Base-by-base conservation (phyloP, 2,888 invertebrate species). In the Drosophila rubida region DNA sequence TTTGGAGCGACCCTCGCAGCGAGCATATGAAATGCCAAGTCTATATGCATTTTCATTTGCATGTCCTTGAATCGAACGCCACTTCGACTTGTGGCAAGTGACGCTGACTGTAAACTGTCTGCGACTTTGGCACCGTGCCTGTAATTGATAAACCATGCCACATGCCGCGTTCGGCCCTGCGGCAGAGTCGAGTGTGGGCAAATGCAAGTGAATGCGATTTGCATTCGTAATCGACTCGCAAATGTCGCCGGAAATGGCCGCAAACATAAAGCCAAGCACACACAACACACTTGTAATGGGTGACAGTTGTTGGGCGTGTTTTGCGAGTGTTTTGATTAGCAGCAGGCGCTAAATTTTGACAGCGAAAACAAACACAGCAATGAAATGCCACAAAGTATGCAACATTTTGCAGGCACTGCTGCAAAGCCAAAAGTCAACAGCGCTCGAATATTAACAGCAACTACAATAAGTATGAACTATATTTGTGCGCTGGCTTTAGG, bases 151-250 rank as follows among this genome's bases (percentile, higher is more conserved):
- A 78, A 68, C 64, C 68, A 63, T 9, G 30, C 27, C 11, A 41
- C 27, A 44, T 14, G 45, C 25, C 13, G 44, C 54, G 70, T 67
- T 39, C 27, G 4, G n/a, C 25, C 16, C 39, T n/a, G 11, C 14
- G 4, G 32, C n/a, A 39, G 41, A 41, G 51, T 30, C 27, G 19
- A 19, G 41, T 51, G 27, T 27, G 11, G 41, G 41, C 75, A 78
- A 75, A 75, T 80, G 72, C 74, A 73, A 65, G 50, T 53, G 74
- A 77, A 77, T 83, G 75, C 68, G 68, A 76, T 88, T 89, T 87
- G 89, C 75, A 87, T 89, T 69, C 67, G 64, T 78, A 88, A 89
- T 75, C 75, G 67, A 75, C 63, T 57, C 64, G 74, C 39, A 78
- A 68, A 67, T 75, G 66, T 59, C 72, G 64, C 70, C 79, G 79